Evolutionary conservation across 2,113 vertebrate genomes (phyloP), one percentile per base, ranked within the genome.

Genomic region (Myodes glareolus): DNA sequence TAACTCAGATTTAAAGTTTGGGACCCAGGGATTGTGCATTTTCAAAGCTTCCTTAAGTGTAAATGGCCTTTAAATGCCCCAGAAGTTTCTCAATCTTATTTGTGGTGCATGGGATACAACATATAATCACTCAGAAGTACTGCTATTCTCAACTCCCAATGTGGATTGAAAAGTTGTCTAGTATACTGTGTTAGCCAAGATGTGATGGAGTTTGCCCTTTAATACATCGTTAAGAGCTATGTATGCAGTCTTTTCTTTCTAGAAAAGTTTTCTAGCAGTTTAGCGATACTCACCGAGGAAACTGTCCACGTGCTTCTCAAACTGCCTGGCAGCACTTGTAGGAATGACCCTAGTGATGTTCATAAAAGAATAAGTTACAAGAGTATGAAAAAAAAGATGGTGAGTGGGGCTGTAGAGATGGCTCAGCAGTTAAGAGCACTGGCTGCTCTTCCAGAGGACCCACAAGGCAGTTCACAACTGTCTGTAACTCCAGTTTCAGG

Each of bases 121-220:
- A 77, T 77, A 61, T 73, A 92, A 90, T 47, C 39, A 84, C 50
- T 75, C 1, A 63, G 55, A 90, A 87, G 55, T 55, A 21, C 39
- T 92, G 21, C 67, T 96, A 42, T 96, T 78, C 88, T 87, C 61
- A 88, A 68, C 47, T 93, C 58, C 86, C 72, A 92, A 39, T 84
- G 33, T 95, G 80, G 75, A 90, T 87, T 36, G 82, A 72, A 94
- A 89, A 52, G 19, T 92, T 96, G 47, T 68, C 73, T 33, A 92
- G 75, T 42, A 78, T 29, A 67, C 17, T 4, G 81, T 58, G 4
- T n/a, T 93, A 31, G 13, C 45, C 68, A n/a, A 93, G 76, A 70
- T 45, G 21, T 52, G 27, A 58, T 36, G 13, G 45, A 76, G 82
- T 12, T 36, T 52, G 55, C 33, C 16, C 65, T 86, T 39, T 75